Evolutionary conservation across 1,140 invertebrate species (phyloP), one percentile per base, ranked within the genome.

Genomic region (Microplitis mediator): DNA sequence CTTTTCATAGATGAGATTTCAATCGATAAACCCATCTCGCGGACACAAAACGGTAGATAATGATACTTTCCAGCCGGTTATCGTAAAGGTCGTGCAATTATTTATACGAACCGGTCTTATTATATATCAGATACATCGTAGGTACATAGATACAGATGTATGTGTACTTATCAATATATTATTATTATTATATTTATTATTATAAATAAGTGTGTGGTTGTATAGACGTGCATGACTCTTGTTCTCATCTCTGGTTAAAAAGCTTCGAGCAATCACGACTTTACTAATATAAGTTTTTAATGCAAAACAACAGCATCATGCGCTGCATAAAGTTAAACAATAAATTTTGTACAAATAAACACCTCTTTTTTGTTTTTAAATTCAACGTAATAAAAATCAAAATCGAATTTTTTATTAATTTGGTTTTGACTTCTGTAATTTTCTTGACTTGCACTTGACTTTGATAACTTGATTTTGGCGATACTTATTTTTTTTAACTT

Each of bases 41-140:
- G 66, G 72, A 76, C 71, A 71, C 77, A 73, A 64, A 77, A 80
- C 79, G 79, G 76, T 76, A 75, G 72, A 76, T 79, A 75, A 74
- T 76, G 72, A 76, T 78, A 81, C 78, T 81, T 81, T 81, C 76
- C 75, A 74, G 74, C 67, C 72, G 74, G 70, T 78, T 79, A 79
- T 78, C 75, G 71, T 70, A 76, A 78, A 77, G 74, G 67, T 76
- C 75, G 75, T 64, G 70, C 69, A 71, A 71, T 71, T 71, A 71
- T 71, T 52, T 34, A 45, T 45, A 45, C 50, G 45, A 63, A 71
- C 69, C 62, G 69, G 69, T 71, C 69, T 71, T 52, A 62, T 35
- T 36, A 50, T 71, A 71, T 63, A 56, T 65, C 36, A 23, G 31
- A 34, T 34, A 56, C 13, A 51, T 23, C 63, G 65, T 58, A 62